Evolutionary conservation across 2,888 invertebrate species (phyloP).

Genomic region (Acanthosoma haemorrhoidale): DNA sequence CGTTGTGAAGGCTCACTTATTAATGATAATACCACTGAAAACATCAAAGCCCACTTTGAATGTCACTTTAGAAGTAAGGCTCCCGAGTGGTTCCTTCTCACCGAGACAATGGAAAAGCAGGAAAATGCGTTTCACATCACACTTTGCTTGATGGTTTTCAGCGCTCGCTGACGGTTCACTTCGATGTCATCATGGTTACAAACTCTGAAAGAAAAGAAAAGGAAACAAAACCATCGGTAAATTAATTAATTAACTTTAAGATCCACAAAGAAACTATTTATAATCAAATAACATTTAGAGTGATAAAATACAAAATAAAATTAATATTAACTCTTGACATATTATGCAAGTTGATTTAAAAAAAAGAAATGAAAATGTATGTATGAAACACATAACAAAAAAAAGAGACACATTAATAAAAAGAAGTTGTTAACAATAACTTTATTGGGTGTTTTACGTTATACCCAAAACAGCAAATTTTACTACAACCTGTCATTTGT

Average conservation of each 20-base stretch:
- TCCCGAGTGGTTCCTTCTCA: conserved; percentile 36
- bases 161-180: conserved; percentile 58
- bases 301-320: no score
- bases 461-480: no score
- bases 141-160: conserved; percentile 37
- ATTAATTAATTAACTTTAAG: not conserved
- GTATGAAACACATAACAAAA: no score
- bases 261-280: no score
- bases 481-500: no score
- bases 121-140: conserved; percentile 43
- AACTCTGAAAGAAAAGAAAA: conserved; percentile 68
- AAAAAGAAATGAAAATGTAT: no score
- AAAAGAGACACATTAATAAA: no score
- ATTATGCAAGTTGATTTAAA: no score
- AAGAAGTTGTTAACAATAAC: no score
- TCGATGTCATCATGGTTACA: conserved; percentile 99
- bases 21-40: conserved; percentile 40
- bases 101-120: conserved; percentile 42
- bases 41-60: conserved; percentile 39
- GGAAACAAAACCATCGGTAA: not conserved
- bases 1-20: conserved; percentile 37
- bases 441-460: no score
- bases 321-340: no score
- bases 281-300: no score
- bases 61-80: conserved; percentile 38